Base-by-base conservation (phyloP, 2,113 vertebrate genomes). In the Mormyrus lacerda region DNA sequence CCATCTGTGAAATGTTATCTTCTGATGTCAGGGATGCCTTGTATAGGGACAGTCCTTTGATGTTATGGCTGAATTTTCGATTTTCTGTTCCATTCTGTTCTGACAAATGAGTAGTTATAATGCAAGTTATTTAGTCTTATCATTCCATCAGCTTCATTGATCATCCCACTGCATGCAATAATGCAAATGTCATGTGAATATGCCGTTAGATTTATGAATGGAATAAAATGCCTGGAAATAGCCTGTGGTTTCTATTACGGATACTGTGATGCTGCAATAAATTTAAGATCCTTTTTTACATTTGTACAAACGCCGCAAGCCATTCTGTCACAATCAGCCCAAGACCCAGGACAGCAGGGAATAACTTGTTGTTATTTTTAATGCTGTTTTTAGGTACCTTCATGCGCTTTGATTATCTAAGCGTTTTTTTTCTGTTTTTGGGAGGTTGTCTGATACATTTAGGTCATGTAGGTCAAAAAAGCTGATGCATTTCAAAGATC, bases 11-110 rank as follows among this genome's bases (percentile, higher is more conserved):
- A 31, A n/a, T n/a, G 85, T 31, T 51, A 86, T 86, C 48, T 31
- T 24, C 82, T 51, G 48, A 86, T 86, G 45, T 51, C 48, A 86
- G 85, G 85, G 31, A 86, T 51, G 48, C 10, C 48, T 50, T 86
- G 73, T 86, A 86, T 86, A 50, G 85, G n/a, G 47, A 86, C 85
- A 51, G 27, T 50, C 85, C 85, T 86, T 86, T 86, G 85, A 86
- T 53, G 42, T n/a, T 84, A 84, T 4, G 44, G 82, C 24, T 47
- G 82, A 47, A 84, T 86, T 51, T 86, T 86, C 85, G 24, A 86
- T 86, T 86, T 53, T 86, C 45, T 51, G 61, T 69, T 69, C n/a
- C n/a, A 13, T 86, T 86, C n/a, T 86, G 8, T 31, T 53, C 85
- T 86, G 85, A 86, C 44, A 47, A 86, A 86, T 19, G 85, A 35